Evolutionary conservation across 37 sponge, comb jelly and placozoan genomes (phyloP).

Genomic region (Theonella swinhoei): DNA sequence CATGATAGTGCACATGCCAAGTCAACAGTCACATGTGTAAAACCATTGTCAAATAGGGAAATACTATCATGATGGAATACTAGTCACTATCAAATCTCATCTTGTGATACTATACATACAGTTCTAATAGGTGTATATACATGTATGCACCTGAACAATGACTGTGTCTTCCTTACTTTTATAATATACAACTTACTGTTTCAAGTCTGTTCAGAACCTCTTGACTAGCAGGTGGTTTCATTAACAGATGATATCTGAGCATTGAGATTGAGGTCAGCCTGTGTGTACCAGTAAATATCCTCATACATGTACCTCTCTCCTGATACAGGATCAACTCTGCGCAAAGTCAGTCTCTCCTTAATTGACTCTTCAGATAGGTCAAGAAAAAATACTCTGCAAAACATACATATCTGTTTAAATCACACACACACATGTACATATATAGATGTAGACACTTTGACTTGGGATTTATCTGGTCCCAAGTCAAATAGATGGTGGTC

Average conservation of each 20-base stretch:
- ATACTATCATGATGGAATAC: too few species aligned
- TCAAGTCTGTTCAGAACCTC: slow-evolving; percentile 75
- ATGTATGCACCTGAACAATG: too few species aligned
- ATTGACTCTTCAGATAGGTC: slow-evolving; percentile 76
- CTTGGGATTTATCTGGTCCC: too few species aligned
- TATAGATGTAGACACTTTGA: too few species aligned
- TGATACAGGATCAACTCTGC: slow-evolving; percentile 75
- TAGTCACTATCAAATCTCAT: neutral
- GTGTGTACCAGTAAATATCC: too few species aligned
- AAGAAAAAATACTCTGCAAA: slow-evolving; percentile 83
- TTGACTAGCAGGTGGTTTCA: slow-evolving; percentile 77
- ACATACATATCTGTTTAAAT: too few species aligned
- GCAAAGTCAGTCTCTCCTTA: slow-evolving; percentile 80
- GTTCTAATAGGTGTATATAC: too few species aligned
- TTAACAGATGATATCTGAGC: slow-evolving; percentile 76
- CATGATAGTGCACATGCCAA: neutral
- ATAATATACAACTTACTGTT: slow-evolving; percentile 82
- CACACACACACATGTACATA: too few species aligned
- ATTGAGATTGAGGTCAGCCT: neutral
- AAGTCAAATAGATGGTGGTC: too few species aligned
- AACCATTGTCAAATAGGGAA: too few species aligned
- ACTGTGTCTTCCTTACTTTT: too few species aligned
- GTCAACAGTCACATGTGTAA: too few species aligned
- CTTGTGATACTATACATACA: neutral
- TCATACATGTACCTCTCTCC: slow-evolving; percentile 56